phyloP scores from a whole-genome alignment of 2,888 invertebrate genomes.

The Pseudococcus viburni region DNA sequence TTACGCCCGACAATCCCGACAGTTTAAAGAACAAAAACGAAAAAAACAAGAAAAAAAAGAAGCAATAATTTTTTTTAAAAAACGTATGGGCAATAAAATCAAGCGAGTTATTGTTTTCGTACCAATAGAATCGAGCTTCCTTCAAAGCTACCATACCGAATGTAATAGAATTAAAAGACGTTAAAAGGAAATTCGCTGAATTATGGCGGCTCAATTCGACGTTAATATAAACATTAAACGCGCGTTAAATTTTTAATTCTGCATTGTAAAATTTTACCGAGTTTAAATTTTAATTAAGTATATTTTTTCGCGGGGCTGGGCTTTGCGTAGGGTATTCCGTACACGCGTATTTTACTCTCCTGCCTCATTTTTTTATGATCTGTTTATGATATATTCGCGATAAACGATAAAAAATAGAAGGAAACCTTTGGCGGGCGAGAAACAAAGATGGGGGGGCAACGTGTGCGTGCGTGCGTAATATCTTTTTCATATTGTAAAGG shows the following conservation, averaged over 20 bases:
- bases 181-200: constrained; percentile 47
- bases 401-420: constrained; percentile 17
- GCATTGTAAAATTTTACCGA: constrained; percentile 37
- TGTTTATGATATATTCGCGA: constrained; percentile 31
- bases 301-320: not conserved
- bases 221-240: constrained; percentile 54
- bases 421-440: not conserved
- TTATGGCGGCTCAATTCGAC: constrained; percentile 34
- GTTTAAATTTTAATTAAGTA: constrained; percentile 31
- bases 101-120: not conserved
- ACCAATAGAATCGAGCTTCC: constrained; percentile 26
- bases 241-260: constrained; percentile 45
- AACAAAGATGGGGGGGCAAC: not conserved
- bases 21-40: not conserved
- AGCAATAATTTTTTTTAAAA: constrained; percentile 10
- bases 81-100: constrained; percentile 24
- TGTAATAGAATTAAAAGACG: constrained; percentile 15
- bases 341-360: not conserved
- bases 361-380: constrained; percentile 2
- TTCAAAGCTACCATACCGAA: constrained; percentile 1
- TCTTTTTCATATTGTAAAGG: not conserved
- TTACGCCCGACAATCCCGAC: not conserved
- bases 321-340: not conserved
- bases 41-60: not conserved
- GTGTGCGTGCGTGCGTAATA: not conserved